Percentiles rank a stretch among this genome's conserved stretches.
phyloP scores from a whole-genome alignment of 2,888 invertebrate genomes.

The Cartodere bifasciata region DNA sequence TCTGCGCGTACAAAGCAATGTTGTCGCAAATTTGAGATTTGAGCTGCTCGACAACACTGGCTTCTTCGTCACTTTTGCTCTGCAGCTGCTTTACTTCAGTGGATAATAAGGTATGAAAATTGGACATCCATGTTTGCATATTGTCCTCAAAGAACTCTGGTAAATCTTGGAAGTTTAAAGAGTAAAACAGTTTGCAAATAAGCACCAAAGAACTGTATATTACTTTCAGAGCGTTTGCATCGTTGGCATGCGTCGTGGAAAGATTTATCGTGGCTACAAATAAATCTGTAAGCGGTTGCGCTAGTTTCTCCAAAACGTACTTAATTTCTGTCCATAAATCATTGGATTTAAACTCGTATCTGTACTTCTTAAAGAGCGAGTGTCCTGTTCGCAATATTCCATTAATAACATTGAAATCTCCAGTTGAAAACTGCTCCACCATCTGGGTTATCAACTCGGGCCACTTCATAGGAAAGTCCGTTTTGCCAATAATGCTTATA shows the following conservation, averaged over 20 bases:
- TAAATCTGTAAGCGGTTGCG: conserved; percentile 85
- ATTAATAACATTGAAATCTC: conserved; percentile 89
- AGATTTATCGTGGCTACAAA: conserved; percentile 77
- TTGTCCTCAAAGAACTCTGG: conserved; percentile 99
- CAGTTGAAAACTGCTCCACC: conserved; percentile 80
- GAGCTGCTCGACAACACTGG: conserved; percentile 80
- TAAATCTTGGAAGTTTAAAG: conserved; percentile 92
- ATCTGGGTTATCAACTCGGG: conserved; percentile 84
- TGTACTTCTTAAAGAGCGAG: conserved; percentile 90
- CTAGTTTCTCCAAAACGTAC: conserved; percentile 86
- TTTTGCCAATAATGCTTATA: conserved; percentile 89
- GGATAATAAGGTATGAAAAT: conserved; percentile 71
- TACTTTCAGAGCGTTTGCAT: conserved; percentile 67
- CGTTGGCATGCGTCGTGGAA: conserved; percentile 62
- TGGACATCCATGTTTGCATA: conserved; percentile 89
- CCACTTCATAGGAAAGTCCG: conserved; percentile 97
- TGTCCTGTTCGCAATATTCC: conserved; percentile 91
- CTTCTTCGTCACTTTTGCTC: conserved; percentile 68
- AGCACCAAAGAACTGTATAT: conserved; percentile 82
- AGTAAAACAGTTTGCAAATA: conserved; percentile 92
- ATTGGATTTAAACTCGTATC: conserved; percentile 92
- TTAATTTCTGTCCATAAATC: conserved; percentile 94
- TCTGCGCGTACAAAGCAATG: conserved; percentile 86
- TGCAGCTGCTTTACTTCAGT: conserved; percentile 64
- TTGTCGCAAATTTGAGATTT: conserved; percentile 96